A percentile compares a stretch with the other conserved stretches of the same genome.
Conservation (phyloP, 2,113 vertebrate species). For the Grus americana region DNA sequence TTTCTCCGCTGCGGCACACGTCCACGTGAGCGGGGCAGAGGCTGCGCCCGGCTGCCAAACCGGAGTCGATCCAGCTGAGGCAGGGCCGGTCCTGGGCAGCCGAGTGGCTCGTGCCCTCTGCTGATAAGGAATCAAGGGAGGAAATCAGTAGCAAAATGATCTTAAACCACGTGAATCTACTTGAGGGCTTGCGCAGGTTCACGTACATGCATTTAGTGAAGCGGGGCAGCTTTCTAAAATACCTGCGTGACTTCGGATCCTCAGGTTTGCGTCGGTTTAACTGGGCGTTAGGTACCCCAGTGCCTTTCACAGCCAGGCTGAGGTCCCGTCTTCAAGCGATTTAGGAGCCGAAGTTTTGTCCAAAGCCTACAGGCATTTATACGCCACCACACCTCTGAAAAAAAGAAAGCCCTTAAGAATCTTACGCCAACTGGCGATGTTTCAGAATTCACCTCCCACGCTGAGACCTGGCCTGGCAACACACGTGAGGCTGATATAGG, state of each 20-base stretch:
- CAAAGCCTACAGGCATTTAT: background rate
- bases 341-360: background rate
- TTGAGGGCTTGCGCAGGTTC: background rate
- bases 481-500: rapidly evolving
- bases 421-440: rapidly evolving
- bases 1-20: background rate
- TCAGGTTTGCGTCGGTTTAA: background rate
- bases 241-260: rapidly evolving
- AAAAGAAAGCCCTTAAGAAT: background rate
- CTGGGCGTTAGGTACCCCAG: background rate
- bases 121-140: background rate
- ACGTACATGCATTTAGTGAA: no score
- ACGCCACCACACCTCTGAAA: rapidly evolving
- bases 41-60: no score
- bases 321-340: background rate
- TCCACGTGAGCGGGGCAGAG: rapidly evolving
- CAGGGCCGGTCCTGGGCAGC: background rate
- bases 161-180: background rate
- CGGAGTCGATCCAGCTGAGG: background rate
- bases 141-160: background rate
- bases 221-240: background rate
- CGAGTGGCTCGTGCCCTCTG: background rate
- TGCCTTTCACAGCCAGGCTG: no score
- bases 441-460: rapidly evolving
- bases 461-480: background rate